Evolutionary conservation across 1,140 invertebrate genomes (phyloP), one percentile per base, ranked within the genome.

Genomic region (Drosophila mayri): DNA sequence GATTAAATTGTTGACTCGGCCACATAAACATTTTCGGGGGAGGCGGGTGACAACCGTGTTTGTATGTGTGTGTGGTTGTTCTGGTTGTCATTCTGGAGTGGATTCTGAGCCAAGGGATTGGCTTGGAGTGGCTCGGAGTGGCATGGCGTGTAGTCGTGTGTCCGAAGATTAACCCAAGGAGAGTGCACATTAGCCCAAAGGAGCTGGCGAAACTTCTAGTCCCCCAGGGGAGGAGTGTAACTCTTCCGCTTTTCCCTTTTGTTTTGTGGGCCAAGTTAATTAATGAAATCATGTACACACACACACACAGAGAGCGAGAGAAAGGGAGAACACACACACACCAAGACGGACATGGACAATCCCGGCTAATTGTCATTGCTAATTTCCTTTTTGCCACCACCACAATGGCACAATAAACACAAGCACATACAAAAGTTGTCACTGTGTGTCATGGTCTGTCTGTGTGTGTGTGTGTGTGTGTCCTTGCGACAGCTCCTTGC

Each of bases 291-390:
- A 58, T 73, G 40, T 43, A 41, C 38, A 61, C 50, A 57, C 60
- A 50, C 60, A 74, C 20, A 65, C 20, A 43, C 22, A 40, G 38
- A n/a, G 38, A 3, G 38, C n/a, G 18, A 2, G 41, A 44, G 18
- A 12, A 5, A 11, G 41, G 2, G 28, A 30, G 0, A 0, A 20
- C 30, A 63, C 44, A 12, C 46, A 43, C 37, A 62, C 43, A 75
- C 14, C 32, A 47, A 41, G 72, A 64, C 50, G 61, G 66, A 72
- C 70, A 72, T 72, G 70, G 70, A 40, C 70, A 77, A 76, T 76
- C 74, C 57, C 73, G 74, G 46, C 74, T 75, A 76, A 71, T 75
- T 86, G 49, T 78, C 75, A 78, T 78, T 77, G 74, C 75, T 77
- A 77, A 77, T 77, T 77, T 77, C 75, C 75, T 61, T 76, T 73